Evolutionary conservation across 1,140 invertebrate genomes (phyloP).

Genomic region (Uloborus diversus): DNA sequence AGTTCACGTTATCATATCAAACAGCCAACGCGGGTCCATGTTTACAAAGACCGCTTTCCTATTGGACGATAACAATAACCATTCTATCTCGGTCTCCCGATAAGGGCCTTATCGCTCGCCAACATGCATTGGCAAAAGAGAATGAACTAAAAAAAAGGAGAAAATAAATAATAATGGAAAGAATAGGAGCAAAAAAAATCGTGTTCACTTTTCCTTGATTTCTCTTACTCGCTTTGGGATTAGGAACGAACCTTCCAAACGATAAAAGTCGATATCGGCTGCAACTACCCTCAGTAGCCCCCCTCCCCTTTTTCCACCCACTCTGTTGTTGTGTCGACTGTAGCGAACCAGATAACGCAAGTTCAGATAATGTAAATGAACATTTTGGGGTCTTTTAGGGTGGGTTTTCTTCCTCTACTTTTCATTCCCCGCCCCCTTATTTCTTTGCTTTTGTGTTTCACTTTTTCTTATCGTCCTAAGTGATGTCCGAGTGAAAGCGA

Average conservation of each 20-base stretch:
- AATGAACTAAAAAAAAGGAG: slow-evolving; percentile 25
- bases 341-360: slow-evolving; percentile 37
- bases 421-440: slow-evolving; percentile 6
- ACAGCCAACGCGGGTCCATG: slow-evolving; percentile 42
- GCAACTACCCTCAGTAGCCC: not conserved
- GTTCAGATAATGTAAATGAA: slow-evolving; percentile 55
- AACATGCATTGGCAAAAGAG: slow-evolving; percentile 45
- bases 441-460: slow-evolving; percentile 7
- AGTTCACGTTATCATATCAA: slow-evolving; percentile 54
- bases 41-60: slow-evolving; percentile 51
- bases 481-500: slow-evolving; percentile 30
- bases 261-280: slow-evolving; percentile 48
- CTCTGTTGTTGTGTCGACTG: too few relatives aligned
- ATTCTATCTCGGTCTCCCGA: slow-evolving; percentile 46
- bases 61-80: slow-evolving; percentile 55
- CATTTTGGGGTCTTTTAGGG: slow-evolving; percentile 37
- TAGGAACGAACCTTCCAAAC: slow-evolving; percentile 45
- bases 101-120: slow-evolving; percentile 41
- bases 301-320: not conserved
- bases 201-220: slow-evolving; percentile 23
- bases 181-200: not conserved
- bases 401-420: not conserved
- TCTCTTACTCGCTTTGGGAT: slow-evolving; percentile 42
- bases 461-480: slow-evolving; percentile 40
- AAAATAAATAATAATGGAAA: slow-evolving; percentile 14